Conservation (phyloP, 2,797 vertebrate genomes). For the Sebastes variabilis region DNA sequence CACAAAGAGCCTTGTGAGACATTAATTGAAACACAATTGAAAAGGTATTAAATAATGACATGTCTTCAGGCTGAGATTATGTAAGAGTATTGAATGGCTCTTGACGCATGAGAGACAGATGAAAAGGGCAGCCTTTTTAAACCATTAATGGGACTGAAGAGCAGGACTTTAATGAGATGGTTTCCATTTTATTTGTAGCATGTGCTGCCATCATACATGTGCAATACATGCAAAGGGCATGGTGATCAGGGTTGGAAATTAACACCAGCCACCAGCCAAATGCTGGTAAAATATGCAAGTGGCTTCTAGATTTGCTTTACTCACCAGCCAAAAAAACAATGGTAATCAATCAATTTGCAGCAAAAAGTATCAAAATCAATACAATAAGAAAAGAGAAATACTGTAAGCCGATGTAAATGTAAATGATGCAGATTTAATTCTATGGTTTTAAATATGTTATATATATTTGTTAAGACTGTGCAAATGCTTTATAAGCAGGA, state of each 20-base stretch:
- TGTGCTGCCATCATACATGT: background rate
- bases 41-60: background rate
- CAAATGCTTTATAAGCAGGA: too few relatives aligned
- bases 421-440: too few relatives aligned
- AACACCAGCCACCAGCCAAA: too few relatives aligned
- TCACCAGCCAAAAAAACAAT: too few relatives aligned
- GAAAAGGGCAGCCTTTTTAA: background rate
- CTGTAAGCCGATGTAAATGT: too few relatives aligned
- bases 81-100: background rate
- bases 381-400: too few relatives aligned
- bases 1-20: background rate
- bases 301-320: too few relatives aligned
- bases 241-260: background rate
- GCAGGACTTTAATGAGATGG: accelerated
- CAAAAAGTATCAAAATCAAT: too few relatives aligned
- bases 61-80: background rate
- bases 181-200: background rate
- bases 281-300: too few relatives aligned
- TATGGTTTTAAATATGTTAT: too few relatives aligned
- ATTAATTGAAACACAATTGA: background rate
- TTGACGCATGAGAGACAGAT: background rate
- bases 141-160: background rate
- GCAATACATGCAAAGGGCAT: background rate
- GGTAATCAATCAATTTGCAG: too few relatives aligned
- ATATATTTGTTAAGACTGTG: too few relatives aligned